Evolutionary conservation across 2,797 vertebrate species (phyloP), one percentile per base, ranked within the genome.

Genomic region (Ctenopoma multispine): DNA sequence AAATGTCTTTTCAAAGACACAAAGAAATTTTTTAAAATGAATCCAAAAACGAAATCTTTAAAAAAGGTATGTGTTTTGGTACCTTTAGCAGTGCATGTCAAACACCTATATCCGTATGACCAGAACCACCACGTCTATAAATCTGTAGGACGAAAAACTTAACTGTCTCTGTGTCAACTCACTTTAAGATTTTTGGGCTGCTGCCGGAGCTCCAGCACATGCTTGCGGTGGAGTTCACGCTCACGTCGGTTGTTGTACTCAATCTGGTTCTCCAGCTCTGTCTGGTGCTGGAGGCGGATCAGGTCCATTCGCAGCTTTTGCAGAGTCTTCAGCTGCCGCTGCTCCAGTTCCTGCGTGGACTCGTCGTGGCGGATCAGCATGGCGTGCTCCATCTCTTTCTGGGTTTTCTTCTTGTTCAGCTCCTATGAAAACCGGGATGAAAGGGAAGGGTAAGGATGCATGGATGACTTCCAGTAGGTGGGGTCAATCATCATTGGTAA

Each of bases 231-330:
- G 87, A 99, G 96, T 87, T 99, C 97, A n/a, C 97, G 94, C 88
- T 99, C 97, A 1, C 98, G 94, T 46, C 98, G 94, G 92, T 97
- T 98, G 95, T 99, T 99, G 95, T 99, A 99, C 71, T 99, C 98
- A 68, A 98, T 97, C 96, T 99, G 98, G 94, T 99, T 99, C 91
- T 99, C 97, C 72, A 99, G 96, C 92, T 99, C 98, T 0, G 97
- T 99, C 94, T 99, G 98, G 94, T 99, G 98, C 96, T 99, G 98
- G 89, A 98, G 95, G 60, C 97, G 97, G 95, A 99, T 99, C 88
- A 99, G 96, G 92, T 99, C 98, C 97, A 99, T 98, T 57, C 98
- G 96, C 75, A 99, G 96, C 94, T 97, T 99, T 95, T 99, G 98
- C 86, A 99, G 89, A 4, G 92, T 97, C 93, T 96, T 97, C 84